These are phyloP conservation scores for Crenuchus spilurus DNA, from an alignment of 2,797 vertebrate species.

Conservation along the genomic window DNA sequence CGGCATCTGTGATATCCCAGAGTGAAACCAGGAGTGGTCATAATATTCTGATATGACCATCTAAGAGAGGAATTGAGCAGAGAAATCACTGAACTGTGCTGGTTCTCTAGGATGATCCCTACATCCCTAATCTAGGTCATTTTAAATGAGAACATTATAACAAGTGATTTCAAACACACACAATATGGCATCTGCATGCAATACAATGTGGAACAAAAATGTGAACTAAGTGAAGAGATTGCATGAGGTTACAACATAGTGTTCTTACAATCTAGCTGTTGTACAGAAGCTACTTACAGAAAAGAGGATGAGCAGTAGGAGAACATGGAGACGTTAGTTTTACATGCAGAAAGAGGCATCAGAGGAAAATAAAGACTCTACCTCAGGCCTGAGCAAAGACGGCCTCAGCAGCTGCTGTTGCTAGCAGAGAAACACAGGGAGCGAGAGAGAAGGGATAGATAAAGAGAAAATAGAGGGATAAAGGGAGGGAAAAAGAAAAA, in stretches of 20 bases:
- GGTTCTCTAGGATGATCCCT: no score
- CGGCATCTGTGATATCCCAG: no score
- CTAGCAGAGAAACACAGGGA: conserved; percentile 61
- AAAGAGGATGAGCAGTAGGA: not conserved
- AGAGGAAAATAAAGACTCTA: conserved; percentile 68
- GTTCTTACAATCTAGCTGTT: not conserved
- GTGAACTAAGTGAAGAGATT: not conserved
- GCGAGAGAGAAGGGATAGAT: conserved; percentile 24
- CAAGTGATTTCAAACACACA: no score
- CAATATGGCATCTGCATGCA: not conserved
- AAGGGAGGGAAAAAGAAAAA: conserved; percentile 18
- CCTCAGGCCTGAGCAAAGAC: conserved; percentile 97
- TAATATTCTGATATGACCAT: no score
- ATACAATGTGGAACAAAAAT: no score
- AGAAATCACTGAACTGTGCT: no score
- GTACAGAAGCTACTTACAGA: not conserved
- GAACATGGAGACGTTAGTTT: not conserved
- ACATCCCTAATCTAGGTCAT: no score
- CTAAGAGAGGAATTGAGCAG: no score
- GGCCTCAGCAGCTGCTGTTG: conserved; percentile 97
- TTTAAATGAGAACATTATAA: no score
- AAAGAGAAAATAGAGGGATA: conserved; percentile 27
- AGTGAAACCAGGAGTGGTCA: no score
- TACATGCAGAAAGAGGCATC: conserved; percentile 5
- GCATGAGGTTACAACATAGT: not conserved